Conservation (phyloP, 2,113 vertebrate species). For the Grammomys dolichurus region DNA sequence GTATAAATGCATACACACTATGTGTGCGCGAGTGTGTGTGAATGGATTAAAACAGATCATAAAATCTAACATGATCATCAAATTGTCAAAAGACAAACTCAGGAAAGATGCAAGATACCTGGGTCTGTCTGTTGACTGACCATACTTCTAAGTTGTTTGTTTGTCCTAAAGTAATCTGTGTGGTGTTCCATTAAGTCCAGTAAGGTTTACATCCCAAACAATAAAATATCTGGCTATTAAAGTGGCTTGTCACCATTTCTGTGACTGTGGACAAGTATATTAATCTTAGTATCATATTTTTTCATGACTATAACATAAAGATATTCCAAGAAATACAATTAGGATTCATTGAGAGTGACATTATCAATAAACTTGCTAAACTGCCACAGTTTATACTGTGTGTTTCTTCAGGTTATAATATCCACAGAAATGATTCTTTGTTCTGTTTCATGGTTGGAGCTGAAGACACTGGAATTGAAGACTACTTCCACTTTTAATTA, state of each 20-base stretch:
- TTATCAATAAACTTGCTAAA: background rate
- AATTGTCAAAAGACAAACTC: background rate
- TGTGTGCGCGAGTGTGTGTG: background rate
- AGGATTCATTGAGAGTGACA: background rate
- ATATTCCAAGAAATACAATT: background rate
- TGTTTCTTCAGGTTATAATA: background rate
- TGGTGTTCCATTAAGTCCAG: background rate
- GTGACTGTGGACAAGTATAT: background rate
- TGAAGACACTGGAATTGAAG: background rate
- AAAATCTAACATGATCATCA: background rate
- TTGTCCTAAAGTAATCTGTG: background rate
- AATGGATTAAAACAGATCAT: background rate
- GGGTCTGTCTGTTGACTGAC: background rate
- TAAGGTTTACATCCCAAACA: background rate
- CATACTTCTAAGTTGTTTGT: background rate
- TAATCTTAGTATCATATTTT: background rate
- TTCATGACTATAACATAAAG: background rate
- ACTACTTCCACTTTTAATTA: constrained; percentile 24
- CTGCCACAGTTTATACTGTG: background rate
- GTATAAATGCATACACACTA: background rate
- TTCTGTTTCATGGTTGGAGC: background rate
- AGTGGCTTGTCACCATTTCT: background rate
- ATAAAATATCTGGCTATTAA: background rate
- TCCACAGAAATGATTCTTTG: background rate
- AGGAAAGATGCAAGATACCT: background rate